These are phyloP conservation scores for Spodoptera exigua DNA, from an alignment of 2,888 invertebrate genomes.

Conservation along the genomic window DNA sequence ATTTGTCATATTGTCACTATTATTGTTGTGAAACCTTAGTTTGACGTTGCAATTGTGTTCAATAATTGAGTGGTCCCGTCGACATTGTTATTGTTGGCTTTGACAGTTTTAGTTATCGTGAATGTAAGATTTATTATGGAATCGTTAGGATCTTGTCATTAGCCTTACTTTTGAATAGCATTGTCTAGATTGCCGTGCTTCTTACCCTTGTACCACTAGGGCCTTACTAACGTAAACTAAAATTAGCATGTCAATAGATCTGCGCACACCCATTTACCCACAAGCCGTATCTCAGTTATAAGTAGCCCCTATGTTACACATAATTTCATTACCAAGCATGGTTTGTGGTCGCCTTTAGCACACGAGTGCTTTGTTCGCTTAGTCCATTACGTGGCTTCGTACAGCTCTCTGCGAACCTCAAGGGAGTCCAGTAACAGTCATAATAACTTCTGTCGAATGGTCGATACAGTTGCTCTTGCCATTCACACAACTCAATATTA, in stretches of 20 bases:
- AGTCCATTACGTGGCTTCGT: slow-evolving; percentile 66
- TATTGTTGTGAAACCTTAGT: neutral
- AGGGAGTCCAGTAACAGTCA: slow-evolving; percentile 67
- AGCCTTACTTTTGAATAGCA: no score
- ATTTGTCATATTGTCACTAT: neutral
- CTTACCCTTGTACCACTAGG: no score
- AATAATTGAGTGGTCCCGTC: no score
- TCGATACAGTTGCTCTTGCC: slow-evolving; percentile 54
- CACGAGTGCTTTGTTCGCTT: slow-evolving; percentile 57
- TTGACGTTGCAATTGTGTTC: no score
- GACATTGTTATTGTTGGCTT: no score
- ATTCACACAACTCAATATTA: slow-evolving; percentile 56
- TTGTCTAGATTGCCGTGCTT: no score
- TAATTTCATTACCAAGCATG: slow-evolving; percentile 65
- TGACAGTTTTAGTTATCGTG: no score
- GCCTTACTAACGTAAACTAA: slow-evolving; percentile 3
- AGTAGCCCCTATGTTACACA: slow-evolving; percentile 58
- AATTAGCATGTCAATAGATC: slow-evolving; percentile 27
- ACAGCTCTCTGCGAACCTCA: slow-evolving; percentile 63
- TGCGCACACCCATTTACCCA: slow-evolving; percentile 26
- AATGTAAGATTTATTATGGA: no score
- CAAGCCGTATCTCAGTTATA: slow-evolving; percentile 35
- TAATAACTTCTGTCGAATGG: slow-evolving; percentile 69
- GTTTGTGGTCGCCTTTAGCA: slow-evolving; percentile 52
- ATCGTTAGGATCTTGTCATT: no score